Percentiles rank a stretch among this genome's conserved stretches.
phyloP scores from a whole-genome alignment of 2,113 vertebrate species.

The Dascyllus trimaculatus region DNA sequence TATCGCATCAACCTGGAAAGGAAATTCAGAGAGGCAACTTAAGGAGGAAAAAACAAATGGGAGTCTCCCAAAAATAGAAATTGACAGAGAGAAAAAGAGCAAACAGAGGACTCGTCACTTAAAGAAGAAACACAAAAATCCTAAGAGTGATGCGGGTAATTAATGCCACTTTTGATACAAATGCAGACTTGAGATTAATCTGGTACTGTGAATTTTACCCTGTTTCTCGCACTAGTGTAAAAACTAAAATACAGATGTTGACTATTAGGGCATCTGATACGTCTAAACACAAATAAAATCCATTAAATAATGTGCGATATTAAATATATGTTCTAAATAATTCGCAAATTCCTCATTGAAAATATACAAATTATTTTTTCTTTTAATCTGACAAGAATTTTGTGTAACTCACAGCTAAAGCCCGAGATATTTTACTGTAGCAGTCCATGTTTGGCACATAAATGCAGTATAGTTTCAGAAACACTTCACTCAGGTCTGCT shows the following conservation, averaged over 20 bases:
- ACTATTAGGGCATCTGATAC: not conserved
- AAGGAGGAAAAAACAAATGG: constrained; percentile 76
- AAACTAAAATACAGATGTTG: constrained; percentile 12
- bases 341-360: not conserved
- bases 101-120: constrained; percentile 87
- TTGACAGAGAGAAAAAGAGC: constrained; percentile 70
- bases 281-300: not conserved
- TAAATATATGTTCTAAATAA: not conserved
- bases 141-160: constrained; percentile 60
- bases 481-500: constrained; percentile 18
- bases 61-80: constrained; percentile 76
- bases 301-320: not conserved
- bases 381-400: not conserved
- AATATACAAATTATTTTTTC: not conserved
- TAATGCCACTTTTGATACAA: constrained; percentile 81
- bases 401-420: not conserved
- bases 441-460: constrained; percentile 16
- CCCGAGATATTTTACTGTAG: not conserved
- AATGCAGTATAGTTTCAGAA: not conserved
- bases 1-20: constrained; percentile 99
- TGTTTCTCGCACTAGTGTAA: constrained; percentile 4
- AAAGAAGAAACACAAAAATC: constrained; percentile 87
- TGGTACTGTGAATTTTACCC: not conserved
- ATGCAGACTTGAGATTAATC: constrained; percentile 71
- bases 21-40: constrained; percentile 96